These are phyloP conservation scores for Carposina sasakii DNA, from an alignment of 1,140 invertebrate species.

Conservation along the genomic window DNA sequence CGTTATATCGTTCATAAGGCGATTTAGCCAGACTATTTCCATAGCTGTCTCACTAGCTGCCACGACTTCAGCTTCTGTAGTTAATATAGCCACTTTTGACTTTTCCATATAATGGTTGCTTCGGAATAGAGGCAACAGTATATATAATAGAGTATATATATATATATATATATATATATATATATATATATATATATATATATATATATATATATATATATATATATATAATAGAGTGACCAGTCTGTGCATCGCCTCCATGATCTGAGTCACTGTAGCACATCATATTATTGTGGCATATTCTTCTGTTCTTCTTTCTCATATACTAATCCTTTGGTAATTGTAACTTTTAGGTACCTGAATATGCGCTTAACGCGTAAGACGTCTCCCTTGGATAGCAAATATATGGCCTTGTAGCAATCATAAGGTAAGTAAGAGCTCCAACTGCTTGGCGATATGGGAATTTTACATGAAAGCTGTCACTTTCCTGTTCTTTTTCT, in stretches of 20 bases:
- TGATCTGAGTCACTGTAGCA: constrained; percentile 50
- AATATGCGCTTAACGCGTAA: constrained; percentile 30
- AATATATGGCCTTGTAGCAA: constrained; percentile 56
- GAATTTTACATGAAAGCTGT: no score
- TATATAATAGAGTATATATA: no score
- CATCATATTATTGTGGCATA: constrained; percentile 21
- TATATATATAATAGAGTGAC: no score
- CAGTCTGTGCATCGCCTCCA: constrained; percentile 35
- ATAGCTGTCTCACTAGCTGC: constrained; percentile 50
- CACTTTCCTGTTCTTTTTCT: no score
- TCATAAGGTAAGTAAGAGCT: constrained; percentile 42
- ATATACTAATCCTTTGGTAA: background rate
- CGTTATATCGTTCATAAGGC: constrained; percentile 4
- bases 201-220: no score
- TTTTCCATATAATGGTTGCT: constrained; percentile 37
- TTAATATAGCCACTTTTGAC: constrained; percentile 41
- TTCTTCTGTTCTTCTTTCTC: no score
- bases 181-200: no score
- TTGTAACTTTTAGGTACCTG: constrained; percentile 14
- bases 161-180: no score
- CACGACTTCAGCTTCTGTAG: constrained; percentile 62
- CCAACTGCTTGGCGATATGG: constrained; percentile 53
- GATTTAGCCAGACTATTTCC: constrained; percentile 49
- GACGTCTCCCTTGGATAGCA: constrained; percentile 40
- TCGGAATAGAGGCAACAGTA: constrained; percentile 32